Evolutionary conservation across 2,888 invertebrate genomes (phyloP).

Genomic region (Amiota mariae): DNA sequence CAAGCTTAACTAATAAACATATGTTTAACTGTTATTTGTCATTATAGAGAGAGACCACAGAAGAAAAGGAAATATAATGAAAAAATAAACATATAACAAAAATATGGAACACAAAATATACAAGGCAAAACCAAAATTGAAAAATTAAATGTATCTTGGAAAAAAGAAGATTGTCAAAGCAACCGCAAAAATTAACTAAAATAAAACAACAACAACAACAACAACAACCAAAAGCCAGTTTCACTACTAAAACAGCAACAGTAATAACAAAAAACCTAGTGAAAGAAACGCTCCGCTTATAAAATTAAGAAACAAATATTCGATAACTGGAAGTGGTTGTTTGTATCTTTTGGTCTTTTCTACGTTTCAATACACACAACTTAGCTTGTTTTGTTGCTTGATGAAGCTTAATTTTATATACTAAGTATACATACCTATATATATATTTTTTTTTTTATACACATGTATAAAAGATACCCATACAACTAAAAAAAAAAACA

Average conservation of each 20-base stretch:
- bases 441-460: neutral
- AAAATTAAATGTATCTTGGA: no score
- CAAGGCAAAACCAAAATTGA: no score
- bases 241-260: neutral
- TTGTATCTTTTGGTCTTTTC: neutral
- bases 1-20: no score
- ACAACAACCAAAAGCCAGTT: neutral
- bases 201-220: neutral
- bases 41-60: no score
- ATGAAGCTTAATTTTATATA: no score
- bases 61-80: no score
- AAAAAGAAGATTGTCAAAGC: neutral
- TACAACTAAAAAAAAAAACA: neutral
- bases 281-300: conserved; percentile 3
- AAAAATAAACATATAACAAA: no score
- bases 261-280: neutral
- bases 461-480: neutral
- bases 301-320: conserved; percentile 26
- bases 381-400: no score
- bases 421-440: no score
- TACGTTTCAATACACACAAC: neutral
- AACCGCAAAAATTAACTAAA: neutral
- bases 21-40: no score
- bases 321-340: neutral
- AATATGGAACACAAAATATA: no score